phyloP scores from a whole-genome alignment of 2,113 vertebrate species.

The Silurus glanis region DNA sequence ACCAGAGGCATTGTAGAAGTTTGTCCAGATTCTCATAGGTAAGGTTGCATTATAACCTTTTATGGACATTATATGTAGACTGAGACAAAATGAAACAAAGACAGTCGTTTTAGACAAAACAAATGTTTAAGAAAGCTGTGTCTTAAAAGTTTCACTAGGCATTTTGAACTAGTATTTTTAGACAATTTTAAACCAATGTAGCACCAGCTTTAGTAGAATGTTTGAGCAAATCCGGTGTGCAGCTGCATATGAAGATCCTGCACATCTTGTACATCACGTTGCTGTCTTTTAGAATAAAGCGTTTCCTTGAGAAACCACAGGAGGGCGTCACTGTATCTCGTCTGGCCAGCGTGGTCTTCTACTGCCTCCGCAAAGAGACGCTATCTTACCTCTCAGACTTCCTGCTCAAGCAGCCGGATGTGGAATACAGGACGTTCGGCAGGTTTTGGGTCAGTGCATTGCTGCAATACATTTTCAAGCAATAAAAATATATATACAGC shows the following conservation, averaged over 20 bases:
- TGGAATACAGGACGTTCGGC: slow-evolving; percentile 68
- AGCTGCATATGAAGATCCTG: neutral
- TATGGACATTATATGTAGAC: too few relatives aligned
- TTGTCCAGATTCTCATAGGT: slow-evolving; percentile 76
- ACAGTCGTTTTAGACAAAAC: too few relatives aligned
- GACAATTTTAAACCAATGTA: neutral
- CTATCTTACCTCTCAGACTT: slow-evolving; percentile 69
- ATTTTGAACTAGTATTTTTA: neutral
- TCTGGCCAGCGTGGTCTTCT: slow-evolving; percentile 81
- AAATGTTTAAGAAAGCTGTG: neutral
- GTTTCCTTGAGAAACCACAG: slow-evolving; percentile 76
- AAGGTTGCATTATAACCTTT: slow-evolving; percentile 8
- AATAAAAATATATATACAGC: neutral
- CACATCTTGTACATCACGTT: neutral
- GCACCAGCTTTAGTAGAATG: neutral
- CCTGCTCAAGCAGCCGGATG: slow-evolving; percentile 61
- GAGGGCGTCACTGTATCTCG: slow-evolving; percentile 68
- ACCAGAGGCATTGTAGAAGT: slow-evolving; percentile 80
- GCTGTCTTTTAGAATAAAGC: slow-evolving; percentile 64
- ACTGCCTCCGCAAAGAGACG: slow-evolving; percentile 71
- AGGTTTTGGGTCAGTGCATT: slow-evolving; percentile 74
- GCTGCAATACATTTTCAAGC: neutral
- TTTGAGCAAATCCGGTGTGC: neutral
- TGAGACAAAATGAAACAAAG: too few relatives aligned
- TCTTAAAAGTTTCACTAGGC: neutral